Percentiles rank a stretch among this genome's conserved stretches.
Evolutionary conservation across 2,113 vertebrate genomes (phyloP).

Genomic region (Verasper variegatus): DNA sequence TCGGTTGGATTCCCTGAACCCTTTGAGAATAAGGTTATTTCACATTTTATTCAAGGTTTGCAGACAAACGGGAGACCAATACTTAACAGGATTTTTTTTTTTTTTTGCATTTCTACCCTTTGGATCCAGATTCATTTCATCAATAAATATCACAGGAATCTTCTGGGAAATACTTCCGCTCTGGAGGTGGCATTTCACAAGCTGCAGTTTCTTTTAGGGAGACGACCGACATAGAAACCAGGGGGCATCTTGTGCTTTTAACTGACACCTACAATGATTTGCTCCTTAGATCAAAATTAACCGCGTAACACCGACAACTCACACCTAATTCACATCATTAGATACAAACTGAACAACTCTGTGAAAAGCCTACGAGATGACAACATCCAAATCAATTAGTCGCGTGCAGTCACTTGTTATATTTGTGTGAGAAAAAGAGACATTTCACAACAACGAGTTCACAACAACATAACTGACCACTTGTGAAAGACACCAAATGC

Average conservation of each 20-base stretch:
- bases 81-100: too few species aligned
- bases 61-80: too few species aligned
- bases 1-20: too few species aligned
- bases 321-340: not conserved
- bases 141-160: too few species aligned
- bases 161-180: too few species aligned
- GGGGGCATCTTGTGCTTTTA: too few species aligned
- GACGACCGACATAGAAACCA: not conserved
- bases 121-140: too few species aligned
- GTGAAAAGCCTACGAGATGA: not conserved
- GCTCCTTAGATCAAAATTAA: not conserved
- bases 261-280: not conserved
- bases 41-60: too few species aligned
- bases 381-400: not conserved
- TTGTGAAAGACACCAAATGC: not conserved
- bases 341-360: not conserved
- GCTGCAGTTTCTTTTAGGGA: too few species aligned
- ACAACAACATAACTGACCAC: slow-evolving; percentile 6
- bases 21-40: too few species aligned
- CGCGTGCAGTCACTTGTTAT: not conserved
- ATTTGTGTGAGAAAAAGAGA: not conserved
- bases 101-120: too few species aligned
- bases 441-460: slow-evolving; percentile 3
- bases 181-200: too few species aligned
- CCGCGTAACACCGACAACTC: not conserved